phyloP scores from a whole-genome alignment of 2,888 invertebrate genomes.

The Drosophila fulvimacula region DNA sequence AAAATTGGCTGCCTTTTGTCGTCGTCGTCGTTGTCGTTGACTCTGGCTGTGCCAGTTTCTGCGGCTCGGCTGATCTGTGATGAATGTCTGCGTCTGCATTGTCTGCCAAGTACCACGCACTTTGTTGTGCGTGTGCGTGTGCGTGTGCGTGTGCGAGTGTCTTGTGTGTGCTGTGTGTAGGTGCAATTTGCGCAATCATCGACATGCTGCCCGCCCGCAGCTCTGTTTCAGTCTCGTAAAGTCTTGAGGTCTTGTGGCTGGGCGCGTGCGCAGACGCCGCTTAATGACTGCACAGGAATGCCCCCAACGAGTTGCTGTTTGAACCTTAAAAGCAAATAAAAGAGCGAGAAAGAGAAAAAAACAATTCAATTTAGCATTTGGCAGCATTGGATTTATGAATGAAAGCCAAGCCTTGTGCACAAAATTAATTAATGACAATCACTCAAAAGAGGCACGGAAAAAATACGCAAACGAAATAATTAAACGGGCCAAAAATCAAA shows the following conservation, averaged over 20 bases:
- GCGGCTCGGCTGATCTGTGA: slow-evolving; percentile 68
- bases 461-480: slow-evolving; percentile 81
- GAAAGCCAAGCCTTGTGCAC: slow-evolving; percentile 56
- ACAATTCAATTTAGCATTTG: slow-evolving; percentile 77
- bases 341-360: slow-evolving; percentile 32
- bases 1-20: slow-evolving; percentile 78
- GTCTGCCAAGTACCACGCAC: slow-evolving; percentile 76
- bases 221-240: neutral
- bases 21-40: slow-evolving; percentile 51
- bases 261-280: slow-evolving; percentile 70
- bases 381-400: slow-evolving; percentile 70
- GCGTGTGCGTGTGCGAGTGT: slow-evolving; percentile 12
- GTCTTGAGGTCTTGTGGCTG: slow-evolving; percentile 32
- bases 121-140: slow-evolving; percentile 45
- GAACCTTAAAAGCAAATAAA: neutral
- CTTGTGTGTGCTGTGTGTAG: slow-evolving; percentile 66
- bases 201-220: slow-evolving; percentile 37
- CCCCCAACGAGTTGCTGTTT: slow-evolving; percentile 34
- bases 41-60: slow-evolving; percentile 53
- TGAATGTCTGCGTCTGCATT: slow-evolving; percentile 67
- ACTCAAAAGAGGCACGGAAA: slow-evolving; percentile 72
- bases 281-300: slow-evolving; percentile 74
- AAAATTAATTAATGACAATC: slow-evolving; percentile 82
- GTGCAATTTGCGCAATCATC: slow-evolving; percentile 80
- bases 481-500: slow-evolving; percentile 66